Base-by-base conservation (phyloP, 1,140 invertebrate genomes). In the Tetramorium simillimum region DNA sequence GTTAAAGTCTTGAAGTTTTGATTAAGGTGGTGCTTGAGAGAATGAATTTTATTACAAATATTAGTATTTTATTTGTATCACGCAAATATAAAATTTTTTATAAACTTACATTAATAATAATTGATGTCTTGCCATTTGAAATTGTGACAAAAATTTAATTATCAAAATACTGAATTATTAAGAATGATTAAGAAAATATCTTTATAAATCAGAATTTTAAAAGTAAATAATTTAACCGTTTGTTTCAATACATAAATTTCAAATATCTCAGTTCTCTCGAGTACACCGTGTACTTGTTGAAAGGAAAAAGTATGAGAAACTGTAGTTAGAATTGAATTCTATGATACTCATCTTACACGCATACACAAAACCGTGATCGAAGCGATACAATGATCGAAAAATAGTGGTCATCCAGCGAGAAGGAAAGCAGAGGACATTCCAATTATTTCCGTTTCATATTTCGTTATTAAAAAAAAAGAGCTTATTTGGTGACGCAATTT, bases 1-100 rank as follows among this genome's bases (percentile, higher is more conserved):
- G 69, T 82, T 90, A 90, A 86, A 88, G 82, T 87, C 33, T 80
- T 85, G 76, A 58, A 85, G 33, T 88, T 90, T 24, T 28, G 24
- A 58, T 77, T 49, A 18, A 51, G 67, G 62, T 73, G 56, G 14
- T 73, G 14, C 77, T 87, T 58, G 65, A 87, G 78, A 75, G 76
- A 86, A 86, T 33, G 24, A 37, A 12, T 72, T 53, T 49, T 16
- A 18, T 51, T 24, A 69, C 16, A 24, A 70, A 40, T 56, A 24
- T 70, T 46, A 24, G 7, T 33, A 21, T 37, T 40, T 21, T 16
- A 28, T 16, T 43, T 40, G 3, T 58, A 33, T 62, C 28, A 14
- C 4, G 14, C 9, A 18, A 28, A 51, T 21, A n/a, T 78, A 18
- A 16, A 58, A 63, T 78, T 63, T 78, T 49, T 76, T 9, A 43